Conservation (phyloP, 1,140 invertebrate species). For the Ridgeia piscesae region DNA sequence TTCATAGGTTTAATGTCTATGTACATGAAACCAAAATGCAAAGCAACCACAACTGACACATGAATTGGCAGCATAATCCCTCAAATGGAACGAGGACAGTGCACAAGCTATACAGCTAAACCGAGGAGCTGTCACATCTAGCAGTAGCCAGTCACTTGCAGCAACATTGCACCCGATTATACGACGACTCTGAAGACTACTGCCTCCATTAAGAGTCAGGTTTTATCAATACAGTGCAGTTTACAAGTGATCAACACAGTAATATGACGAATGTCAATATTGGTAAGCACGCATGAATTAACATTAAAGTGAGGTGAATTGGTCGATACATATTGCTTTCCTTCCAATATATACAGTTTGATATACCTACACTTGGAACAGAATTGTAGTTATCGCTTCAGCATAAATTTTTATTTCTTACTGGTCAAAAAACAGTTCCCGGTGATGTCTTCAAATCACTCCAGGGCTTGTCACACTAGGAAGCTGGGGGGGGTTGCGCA, state of each 20-base stretch:
- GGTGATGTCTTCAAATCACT: not conserved
- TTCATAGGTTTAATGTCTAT: not conserved
- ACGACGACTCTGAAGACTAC: too few species aligned
- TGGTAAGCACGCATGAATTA: not conserved
- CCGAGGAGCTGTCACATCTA: not conserved
- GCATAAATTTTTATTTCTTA: not conserved
- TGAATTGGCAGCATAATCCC: not conserved
- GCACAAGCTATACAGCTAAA: not conserved
- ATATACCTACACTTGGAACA: not conserved
- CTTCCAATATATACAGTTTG: not conserved
- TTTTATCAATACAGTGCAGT: not conserved
- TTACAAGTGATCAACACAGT: not conserved
- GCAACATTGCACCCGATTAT: too few species aligned
- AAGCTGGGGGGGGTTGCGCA: not conserved
- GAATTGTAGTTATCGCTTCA: too few species aligned
- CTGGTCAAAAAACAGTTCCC: not conserved
- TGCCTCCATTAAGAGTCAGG: too few species aligned
- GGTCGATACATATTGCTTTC: not conserved
- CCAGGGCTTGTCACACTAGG: not conserved
- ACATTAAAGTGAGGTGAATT: not conserved
- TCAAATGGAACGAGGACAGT: not conserved
- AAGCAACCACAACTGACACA: not conserved
- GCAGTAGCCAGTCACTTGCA: not conserved
- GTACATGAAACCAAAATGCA: not conserved
- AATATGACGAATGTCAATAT: not conserved